Conservation (phyloP, 2,797 vertebrate genomes). For the Tamandua tetradactyla region DNA sequence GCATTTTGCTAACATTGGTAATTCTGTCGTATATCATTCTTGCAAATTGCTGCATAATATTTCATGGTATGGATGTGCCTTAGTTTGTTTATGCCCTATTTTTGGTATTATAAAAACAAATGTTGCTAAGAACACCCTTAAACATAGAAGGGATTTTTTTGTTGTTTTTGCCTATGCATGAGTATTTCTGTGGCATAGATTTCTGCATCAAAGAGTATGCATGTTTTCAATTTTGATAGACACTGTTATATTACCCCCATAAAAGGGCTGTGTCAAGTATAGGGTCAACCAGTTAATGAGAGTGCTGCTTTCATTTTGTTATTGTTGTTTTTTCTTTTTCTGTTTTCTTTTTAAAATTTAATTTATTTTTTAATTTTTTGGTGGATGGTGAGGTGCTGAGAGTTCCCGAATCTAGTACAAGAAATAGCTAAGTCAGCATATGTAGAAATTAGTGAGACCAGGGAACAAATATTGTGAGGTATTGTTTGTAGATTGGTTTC, state of each 20-base stretch:
- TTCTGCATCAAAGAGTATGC: neutral
- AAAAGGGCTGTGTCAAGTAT: neutral
- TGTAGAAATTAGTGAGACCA: neutral
- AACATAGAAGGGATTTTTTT: neutral
- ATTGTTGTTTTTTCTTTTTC: neutral
- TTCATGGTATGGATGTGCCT: no score
- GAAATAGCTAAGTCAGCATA: neutral
- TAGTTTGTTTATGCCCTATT: neutral
- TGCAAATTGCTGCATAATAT: neutral
- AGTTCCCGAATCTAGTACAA: neutral
- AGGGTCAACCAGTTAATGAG: no score
- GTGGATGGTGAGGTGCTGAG: neutral
- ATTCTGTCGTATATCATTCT: neutral
- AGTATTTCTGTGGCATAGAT: neutral
- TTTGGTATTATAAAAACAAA: neutral
- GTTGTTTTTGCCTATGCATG: no score
- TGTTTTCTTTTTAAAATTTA: no score
- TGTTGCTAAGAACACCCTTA: neutral
- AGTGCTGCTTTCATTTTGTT: neutral
- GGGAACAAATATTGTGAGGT: neutral
- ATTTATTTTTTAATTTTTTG: neutral
- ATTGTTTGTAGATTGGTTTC: conserved; percentile 8
- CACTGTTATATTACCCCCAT: neutral
- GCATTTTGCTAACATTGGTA: neutral
- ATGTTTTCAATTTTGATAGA: neutral